Base-by-base conservation (phyloP, 2,113 vertebrate species). In the Dascyllus trimaculatus region DNA sequence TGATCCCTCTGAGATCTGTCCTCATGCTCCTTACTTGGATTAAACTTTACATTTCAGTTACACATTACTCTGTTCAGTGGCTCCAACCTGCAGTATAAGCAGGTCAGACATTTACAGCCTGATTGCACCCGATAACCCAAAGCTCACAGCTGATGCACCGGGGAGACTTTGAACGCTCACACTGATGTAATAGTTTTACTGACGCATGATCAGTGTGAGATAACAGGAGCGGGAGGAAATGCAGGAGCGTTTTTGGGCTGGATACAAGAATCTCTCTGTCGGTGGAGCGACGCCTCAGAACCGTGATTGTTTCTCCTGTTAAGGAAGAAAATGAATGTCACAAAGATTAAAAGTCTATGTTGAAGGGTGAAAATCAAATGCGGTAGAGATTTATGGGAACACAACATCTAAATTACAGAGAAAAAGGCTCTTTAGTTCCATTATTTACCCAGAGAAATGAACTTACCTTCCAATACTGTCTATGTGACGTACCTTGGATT, bases 401-500 rank as follows among this genome's bases (percentile, higher is more conserved):
- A 40, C 38, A 40, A 13, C 40, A 43, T 15, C 11, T 43, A 43
- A 43, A 13, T 14, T 43, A 43, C 1, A 43, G 40, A 14, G 6
- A 43, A 14, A 13, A 14, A 3, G 1, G 2, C 11, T 13, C 13
- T 43, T 43, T 43, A 43, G 2, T 43, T 43, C 40, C 2, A 14
- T 43, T 43, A 8, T 13, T 48, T 18, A 65, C 1, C 2, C 11
- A 66, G n/a, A 32, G 3, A 10, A 15, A 51, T 8, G 13, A 51
- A 56, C 49, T 19, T 53, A 32, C 22, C 13, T 29, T 26, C 0
- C 35, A 2, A 10, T 11, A 4, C 22, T 1, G 38, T 49, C 11
- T 64, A 11, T 15, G 25, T 78, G n/a, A 58, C 24, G 40, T 19
- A 81, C 72, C 21, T 86, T 6, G 79, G 58, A 49, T 10, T 59